Conservation (phyloP, 2,113 vertebrate species). For the Cnemophilus loriae region DNA sequence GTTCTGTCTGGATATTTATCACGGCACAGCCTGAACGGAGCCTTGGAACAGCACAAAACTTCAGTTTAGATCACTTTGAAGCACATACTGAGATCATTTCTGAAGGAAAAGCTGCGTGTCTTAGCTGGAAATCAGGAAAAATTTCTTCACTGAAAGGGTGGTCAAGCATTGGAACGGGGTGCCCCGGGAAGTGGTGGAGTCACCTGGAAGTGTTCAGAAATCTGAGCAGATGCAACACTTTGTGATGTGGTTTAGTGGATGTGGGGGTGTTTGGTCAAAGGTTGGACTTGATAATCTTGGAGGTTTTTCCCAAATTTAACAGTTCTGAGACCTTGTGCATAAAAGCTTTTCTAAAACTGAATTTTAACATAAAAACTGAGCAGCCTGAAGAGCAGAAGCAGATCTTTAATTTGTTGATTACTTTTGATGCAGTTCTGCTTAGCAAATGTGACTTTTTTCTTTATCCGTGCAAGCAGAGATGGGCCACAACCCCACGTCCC, state of each 20-base stretch:
- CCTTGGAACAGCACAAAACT: neutral
- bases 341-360: too few species aligned
- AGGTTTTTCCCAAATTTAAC: neutral
- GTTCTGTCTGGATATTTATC: neutral
- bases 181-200: too few species aligned
- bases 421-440: neutral
- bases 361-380: too few species aligned
- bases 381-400: neutral
- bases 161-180: neutral
- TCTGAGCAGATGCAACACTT: neutral
- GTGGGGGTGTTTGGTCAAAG: neutral
- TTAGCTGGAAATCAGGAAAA: neutral
- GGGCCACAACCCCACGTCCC: too few species aligned
- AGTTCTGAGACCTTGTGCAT: neutral
- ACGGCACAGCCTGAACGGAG: neutral
- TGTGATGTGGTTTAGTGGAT: accelerated
- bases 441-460: neutral
- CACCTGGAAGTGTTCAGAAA: neutral
- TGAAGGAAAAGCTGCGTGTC: neutral
- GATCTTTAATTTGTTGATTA: neutral
- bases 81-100: neutral
- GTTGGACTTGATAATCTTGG: neutral
- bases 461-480: neutral
- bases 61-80: neutral
- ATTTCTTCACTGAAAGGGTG: neutral